phyloP scores from a whole-genome alignment of 2,888 invertebrate genomes.

The Nemapogon koenigi region DNA sequence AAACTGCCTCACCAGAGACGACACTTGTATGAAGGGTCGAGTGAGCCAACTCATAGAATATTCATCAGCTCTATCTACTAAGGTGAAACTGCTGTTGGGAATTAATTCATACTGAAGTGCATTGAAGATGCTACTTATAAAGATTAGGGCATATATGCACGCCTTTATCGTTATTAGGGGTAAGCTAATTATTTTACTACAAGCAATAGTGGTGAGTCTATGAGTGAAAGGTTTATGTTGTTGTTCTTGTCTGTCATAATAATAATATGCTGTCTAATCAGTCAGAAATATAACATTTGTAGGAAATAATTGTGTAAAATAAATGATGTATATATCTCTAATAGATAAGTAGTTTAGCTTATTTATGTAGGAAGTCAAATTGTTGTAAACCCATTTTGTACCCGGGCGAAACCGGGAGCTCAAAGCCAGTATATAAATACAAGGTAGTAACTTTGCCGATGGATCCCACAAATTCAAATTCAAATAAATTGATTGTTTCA shows the following conservation, averaged over 20 bases:
- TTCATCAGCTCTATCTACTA: background rate
- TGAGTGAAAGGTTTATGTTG: too few species aligned
- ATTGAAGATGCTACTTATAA: too few species aligned
- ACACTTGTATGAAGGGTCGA: background rate
- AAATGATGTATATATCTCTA: background rate
- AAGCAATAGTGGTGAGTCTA: too few species aligned
- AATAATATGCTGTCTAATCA: background rate
- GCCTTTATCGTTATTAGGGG: too few species aligned
- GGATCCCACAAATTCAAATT: background rate
- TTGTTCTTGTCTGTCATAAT: too few species aligned
- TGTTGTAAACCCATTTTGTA: background rate
- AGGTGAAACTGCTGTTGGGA: background rate
- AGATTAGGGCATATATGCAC: too few species aligned
- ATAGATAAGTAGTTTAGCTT: background rate
- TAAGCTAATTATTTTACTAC: too few species aligned
- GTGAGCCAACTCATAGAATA: background rate
- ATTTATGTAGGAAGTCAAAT: background rate
- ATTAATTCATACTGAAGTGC: slow-evolving; percentile 3
- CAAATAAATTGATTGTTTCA: background rate
- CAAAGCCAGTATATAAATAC: background rate
- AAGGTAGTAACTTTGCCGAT: background rate
- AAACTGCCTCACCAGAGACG: too few species aligned
- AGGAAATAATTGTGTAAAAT: background rate
- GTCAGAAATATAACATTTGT: background rate
- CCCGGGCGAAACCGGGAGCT: too few species aligned